Evolutionary conservation across 53 echinoderm and acorn worm genomes (phyloP).

Genomic region (Apostichopus leukothele): DNA sequence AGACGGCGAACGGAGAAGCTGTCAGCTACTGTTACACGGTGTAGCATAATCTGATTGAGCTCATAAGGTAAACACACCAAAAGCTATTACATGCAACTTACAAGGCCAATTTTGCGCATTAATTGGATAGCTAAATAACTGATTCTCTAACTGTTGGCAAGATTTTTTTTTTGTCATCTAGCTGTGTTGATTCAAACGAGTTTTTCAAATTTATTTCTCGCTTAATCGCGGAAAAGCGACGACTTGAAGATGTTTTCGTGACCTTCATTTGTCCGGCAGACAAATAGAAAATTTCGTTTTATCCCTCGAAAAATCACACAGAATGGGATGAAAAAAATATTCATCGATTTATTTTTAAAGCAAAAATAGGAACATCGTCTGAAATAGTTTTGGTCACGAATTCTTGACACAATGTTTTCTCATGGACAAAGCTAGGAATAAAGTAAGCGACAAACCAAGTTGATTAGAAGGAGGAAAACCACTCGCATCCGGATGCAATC

Average conservation of each 20-base stretch:
- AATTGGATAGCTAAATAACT: constrained; percentile 45
- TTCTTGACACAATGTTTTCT: constrained; percentile 1
- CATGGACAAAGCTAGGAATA: neutral
- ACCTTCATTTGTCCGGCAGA: constrained; percentile 43
- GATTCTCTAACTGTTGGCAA: constrained; percentile 24
- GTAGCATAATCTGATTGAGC: constrained; percentile 38
- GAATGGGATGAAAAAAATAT: constrained; percentile 13
- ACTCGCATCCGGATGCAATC: neutral
- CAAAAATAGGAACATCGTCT: neutral
- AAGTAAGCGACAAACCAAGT: neutral
- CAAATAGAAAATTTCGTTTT: constrained; percentile 28
- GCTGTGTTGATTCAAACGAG: constrained; percentile 32
- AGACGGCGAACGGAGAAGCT: neutral
- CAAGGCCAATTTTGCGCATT: constrained; percentile 36
- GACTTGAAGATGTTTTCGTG: constrained; percentile 38
- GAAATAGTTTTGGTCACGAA: constrained; percentile 9
- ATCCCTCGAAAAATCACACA: constrained; percentile 27
- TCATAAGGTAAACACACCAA: constrained; percentile 20
- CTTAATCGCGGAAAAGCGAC: constrained; percentile 24
- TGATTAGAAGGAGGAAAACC: neutral
- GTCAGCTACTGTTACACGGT: neutral
- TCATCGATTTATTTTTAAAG: constrained; percentile 37
- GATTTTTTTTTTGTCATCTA: constrained; percentile 13
- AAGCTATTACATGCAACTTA: constrained; percentile 45
- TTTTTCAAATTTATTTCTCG: constrained; percentile 20